These are phyloP conservation scores for Suricata suricatta DNA, from an alignment of 2,113 vertebrate species.

Conservation along the genomic window DNA sequence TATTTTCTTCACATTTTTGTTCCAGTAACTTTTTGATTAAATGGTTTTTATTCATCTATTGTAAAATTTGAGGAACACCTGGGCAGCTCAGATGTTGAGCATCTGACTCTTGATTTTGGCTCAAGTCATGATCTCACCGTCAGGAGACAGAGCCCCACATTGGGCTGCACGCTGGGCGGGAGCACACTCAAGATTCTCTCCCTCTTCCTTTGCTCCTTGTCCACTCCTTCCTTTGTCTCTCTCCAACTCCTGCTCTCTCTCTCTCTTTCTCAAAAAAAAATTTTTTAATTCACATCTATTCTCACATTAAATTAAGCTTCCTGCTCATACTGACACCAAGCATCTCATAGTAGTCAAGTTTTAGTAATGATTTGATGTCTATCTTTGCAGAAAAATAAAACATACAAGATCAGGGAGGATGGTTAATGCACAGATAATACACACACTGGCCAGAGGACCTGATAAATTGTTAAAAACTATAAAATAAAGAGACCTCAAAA, in stretches of 20 bases:
- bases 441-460: slow-evolving; percentile 74
- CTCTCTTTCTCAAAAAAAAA: no score
- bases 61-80: slow-evolving; percentile 69
- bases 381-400: slow-evolving; percentile 83
- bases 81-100: no score
- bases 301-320: slow-evolving; percentile 82
- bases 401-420: slow-evolving; percentile 79
- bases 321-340: slow-evolving; percentile 73
- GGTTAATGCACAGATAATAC: slow-evolving; percentile 77
- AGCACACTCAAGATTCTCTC: no score
- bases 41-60: slow-evolving; percentile 74
- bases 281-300: slow-evolving; percentile 81
- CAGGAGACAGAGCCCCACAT: no score
- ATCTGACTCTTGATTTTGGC: no score
- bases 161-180: no score
- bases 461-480: slow-evolving; percentile 71
- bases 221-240: no score
- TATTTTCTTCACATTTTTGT: slow-evolving; percentile 79
- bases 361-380: slow-evolving; percentile 77
- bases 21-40: slow-evolving; percentile 73
- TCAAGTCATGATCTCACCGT: no score
- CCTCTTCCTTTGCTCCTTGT: no score
- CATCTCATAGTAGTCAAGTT: slow-evolving; percentile 69
- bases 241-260: no score
- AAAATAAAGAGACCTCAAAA: slow-evolving; percentile 77